These are phyloP conservation scores for Aleiodes sp. DNA, from an alignment of 1,140 invertebrate species.

Conservation along the genomic window DNA sequence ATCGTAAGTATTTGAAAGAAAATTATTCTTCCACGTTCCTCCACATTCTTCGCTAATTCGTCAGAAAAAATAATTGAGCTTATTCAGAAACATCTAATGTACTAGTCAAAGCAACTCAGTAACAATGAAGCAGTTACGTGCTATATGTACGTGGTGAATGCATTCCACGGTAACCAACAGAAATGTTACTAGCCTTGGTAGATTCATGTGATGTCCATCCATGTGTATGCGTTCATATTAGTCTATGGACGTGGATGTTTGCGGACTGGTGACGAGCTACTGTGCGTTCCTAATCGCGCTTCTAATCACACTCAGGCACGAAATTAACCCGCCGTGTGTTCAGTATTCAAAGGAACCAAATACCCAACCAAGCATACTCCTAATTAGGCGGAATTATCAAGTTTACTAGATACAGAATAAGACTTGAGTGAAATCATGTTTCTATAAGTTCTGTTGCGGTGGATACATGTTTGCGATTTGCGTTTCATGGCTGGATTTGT, in stretches of 20 bases:
- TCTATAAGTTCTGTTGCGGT: too few relatives aligned
- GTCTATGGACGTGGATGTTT: conserved; percentile 30
- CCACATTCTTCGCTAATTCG: too few relatives aligned
- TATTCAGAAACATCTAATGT: background rate
- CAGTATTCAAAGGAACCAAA: conserved; percentile 14
- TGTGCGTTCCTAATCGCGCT: conserved; percentile 38
- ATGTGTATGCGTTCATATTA: conserved; percentile 24
- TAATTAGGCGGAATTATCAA: background rate
- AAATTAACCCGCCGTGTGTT: conserved; percentile 29
- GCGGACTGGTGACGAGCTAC: conserved; percentile 31
- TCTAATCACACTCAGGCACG: conserved; percentile 37
- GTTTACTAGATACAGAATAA: background rate
- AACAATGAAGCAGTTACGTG: conserved; percentile 18
- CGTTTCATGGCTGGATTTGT: too few relatives aligned
- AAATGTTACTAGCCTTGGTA: conserved; percentile 9
- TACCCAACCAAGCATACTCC: background rate
- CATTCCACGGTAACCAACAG: background rate
- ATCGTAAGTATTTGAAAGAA: too few relatives aligned
- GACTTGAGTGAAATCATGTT: background rate
- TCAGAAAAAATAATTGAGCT: background rate
- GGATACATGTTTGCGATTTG: too few relatives aligned
- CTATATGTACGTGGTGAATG: conserved; percentile 21
- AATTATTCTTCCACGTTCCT: too few relatives aligned
- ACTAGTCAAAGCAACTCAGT: background rate
- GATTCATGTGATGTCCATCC: conserved; percentile 22